phyloP scores from a whole-genome alignment of 2,888 invertebrate genomes.

The Abrostola triplasia region DNA sequence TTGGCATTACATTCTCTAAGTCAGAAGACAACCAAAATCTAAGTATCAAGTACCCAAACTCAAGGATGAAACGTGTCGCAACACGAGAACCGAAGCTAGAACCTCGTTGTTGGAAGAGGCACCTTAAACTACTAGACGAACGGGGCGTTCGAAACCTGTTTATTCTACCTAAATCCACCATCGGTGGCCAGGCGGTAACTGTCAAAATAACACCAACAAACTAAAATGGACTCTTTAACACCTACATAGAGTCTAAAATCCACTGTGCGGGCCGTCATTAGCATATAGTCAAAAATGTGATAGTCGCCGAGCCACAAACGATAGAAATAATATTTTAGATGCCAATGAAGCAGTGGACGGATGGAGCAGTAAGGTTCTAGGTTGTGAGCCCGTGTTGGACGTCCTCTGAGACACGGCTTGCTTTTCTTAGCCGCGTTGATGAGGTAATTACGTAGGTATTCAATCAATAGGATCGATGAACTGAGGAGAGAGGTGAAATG shows the following conservation, averaged over 20 bases:
- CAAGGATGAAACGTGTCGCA: conserved; percentile 42
- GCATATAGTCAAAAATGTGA: conserved; percentile 52
- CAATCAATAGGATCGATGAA: conserved; percentile 17
- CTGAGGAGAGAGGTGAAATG: conserved; percentile 19
- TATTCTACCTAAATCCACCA: conserved; percentile 57
- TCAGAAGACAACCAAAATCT: neutral
- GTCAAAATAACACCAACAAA: conserved; percentile 37
- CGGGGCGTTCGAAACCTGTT: conserved; percentile 54
- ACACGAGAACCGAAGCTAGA: conserved; percentile 46
- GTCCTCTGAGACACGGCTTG: neutral
- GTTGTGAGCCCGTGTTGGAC: conserved; percentile 3
- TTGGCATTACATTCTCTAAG: neutral
- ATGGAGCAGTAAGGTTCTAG: conserved; percentile 16
- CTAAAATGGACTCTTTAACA: conserved; percentile 5
- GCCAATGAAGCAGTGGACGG: conserved; percentile 31
- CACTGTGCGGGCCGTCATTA: conserved; percentile 27
- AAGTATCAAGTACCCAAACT: neutral
- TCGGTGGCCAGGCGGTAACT: conserved; percentile 50
- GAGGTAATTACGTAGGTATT: conserved; percentile 4
- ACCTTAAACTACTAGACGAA: conserved; percentile 51
- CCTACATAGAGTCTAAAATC: conserved; percentile 12
- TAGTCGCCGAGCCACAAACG: conserved; percentile 39
- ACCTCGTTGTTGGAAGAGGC: conserved; percentile 48
- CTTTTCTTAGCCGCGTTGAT: neutral
- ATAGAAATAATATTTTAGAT: conserved; percentile 53